These are phyloP conservation scores for Myotis vivesi DNA, from an alignment of 2,797 vertebrate species.

Conservation along the genomic window DNA sequence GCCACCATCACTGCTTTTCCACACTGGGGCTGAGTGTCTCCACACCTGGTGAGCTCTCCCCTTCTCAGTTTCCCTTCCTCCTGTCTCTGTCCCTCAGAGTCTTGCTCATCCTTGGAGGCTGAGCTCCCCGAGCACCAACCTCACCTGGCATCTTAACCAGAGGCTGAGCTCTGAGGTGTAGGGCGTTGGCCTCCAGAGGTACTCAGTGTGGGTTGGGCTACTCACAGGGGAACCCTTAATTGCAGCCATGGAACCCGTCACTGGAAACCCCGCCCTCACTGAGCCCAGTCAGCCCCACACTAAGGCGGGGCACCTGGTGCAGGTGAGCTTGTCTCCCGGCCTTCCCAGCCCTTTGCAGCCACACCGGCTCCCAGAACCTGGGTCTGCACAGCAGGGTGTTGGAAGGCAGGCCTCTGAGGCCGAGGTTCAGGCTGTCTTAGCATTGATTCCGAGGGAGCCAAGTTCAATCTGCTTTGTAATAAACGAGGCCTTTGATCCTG, in stretches of 20 bases:
- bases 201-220: fast-evolving
- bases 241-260: background rate
- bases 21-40: fast-evolving
- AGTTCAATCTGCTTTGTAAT: background rate
- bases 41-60: background rate
- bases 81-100: background rate
- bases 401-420: background rate
- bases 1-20: no score
- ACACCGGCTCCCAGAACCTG: fast-evolving
- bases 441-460: background rate
- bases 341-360: background rate
- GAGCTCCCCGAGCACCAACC: background rate
- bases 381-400: background rate
- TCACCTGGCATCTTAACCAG: fast-evolving
- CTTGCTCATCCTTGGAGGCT: background rate
- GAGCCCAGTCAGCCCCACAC: background rate
- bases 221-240: background rate
- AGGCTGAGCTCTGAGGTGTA: background rate
- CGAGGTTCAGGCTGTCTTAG: background rate
- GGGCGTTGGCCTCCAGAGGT: background rate
- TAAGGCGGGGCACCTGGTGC: fast-evolving
- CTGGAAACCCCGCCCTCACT: background rate
- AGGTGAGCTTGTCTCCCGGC: fast-evolving
- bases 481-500: constrained; percentile 32
- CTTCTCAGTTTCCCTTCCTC: background rate